Evolutionary conservation across 2,113 vertebrate genomes (phyloP).

Genomic region (Neofelis nebulosa): DNA sequence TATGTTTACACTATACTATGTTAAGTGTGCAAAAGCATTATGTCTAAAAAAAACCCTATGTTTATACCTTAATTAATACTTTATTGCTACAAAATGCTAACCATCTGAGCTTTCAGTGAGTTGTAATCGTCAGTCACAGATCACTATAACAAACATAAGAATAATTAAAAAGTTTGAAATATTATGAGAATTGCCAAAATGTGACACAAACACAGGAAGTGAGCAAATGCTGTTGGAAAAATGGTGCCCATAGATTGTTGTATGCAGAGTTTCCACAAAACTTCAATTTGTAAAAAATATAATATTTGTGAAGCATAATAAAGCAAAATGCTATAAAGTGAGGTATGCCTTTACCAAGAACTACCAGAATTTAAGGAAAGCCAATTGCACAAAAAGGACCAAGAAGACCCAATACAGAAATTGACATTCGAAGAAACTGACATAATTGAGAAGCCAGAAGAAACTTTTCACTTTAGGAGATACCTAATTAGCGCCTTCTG

Average conservation of each 20-base stretch:
- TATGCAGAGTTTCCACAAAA: neutral
- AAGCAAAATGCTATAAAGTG: neutral
- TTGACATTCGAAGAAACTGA: neutral
- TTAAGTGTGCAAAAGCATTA: neutral
- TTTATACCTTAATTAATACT: neutral
- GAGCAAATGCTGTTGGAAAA: neutral
- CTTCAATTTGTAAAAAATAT: neutral
- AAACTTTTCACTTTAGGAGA: neutral
- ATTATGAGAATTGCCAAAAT: neutral
- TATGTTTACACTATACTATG: neutral
- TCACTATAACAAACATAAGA: neutral
- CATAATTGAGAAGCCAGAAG: conserved; percentile 19
- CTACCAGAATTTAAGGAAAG: conserved; percentile 21
- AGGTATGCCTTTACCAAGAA: neutral
- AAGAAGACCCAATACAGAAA: neutral
- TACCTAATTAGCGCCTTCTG: neutral
- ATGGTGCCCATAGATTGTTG: neutral
- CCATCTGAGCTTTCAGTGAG: neutral
- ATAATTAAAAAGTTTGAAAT: neutral
- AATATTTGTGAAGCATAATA: neutral
- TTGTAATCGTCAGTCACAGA: neutral
- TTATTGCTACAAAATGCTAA: neutral
- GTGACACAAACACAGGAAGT: neutral
- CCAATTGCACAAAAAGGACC: neutral
- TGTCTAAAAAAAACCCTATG: neutral